Conservation (phyloP, 2,797 vertebrate species). For the Sebastes itinus region DNA sequence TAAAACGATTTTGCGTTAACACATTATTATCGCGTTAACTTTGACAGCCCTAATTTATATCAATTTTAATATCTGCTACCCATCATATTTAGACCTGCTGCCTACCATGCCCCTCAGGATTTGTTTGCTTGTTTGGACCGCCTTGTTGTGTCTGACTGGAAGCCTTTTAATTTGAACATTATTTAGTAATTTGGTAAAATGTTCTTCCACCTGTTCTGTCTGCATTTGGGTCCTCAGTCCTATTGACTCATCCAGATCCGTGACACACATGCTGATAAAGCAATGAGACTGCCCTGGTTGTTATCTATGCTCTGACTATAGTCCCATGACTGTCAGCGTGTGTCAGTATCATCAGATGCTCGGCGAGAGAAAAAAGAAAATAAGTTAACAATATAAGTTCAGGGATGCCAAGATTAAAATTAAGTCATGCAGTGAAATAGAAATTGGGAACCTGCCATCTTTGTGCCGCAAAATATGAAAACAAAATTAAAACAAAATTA, state of each 20-base stretch:
- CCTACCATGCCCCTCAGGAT: background rate
- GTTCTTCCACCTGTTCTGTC: background rate
- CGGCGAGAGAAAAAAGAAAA: background rate
- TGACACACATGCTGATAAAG: constrained; percentile 19
- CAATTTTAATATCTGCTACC: too few species aligned
- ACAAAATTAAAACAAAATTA: background rate
- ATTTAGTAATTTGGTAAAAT: background rate
- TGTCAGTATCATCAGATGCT: background rate
- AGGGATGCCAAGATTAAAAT: background rate
- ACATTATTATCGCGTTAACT: too few species aligned
- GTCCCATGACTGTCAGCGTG: background rate
- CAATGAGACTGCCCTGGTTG: constrained; percentile 8
- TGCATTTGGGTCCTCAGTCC: background rate
- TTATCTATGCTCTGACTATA: background rate
- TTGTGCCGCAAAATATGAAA: background rate
- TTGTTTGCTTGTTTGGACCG: background rate
- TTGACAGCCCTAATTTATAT: too few species aligned
- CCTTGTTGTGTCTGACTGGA: background rate
- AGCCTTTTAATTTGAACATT: background rate
- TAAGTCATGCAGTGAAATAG: background rate
- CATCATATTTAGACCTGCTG: background rate
- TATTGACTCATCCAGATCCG: background rate
- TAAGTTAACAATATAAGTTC: background rate
- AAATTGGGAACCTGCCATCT: background rate
- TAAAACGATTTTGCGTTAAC: too few species aligned